A percentile compares a stretch with the other conserved stretches of the same genome.
phyloP scores from a whole-genome alignment of 2,888 invertebrate genomes.

The Prosapia bicincta region DNA sequence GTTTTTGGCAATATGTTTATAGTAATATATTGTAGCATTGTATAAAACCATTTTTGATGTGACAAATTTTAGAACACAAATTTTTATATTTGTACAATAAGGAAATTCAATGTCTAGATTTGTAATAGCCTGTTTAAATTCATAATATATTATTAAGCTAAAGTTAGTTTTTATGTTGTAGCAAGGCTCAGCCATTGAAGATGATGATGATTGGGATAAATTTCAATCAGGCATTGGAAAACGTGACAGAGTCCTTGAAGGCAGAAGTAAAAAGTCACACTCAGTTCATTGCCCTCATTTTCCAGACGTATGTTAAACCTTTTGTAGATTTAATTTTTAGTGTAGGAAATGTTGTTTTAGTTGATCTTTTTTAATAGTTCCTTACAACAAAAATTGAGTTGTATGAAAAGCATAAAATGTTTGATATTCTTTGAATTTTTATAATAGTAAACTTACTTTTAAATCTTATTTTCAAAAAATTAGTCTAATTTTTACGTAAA shows the following conservation, averaged over 20 bases:
- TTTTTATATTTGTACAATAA: too few species aligned
- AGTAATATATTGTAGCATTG: too few species aligned
- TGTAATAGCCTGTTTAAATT: too few species aligned
- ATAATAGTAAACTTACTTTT: too few species aligned
- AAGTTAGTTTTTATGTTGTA: background rate
- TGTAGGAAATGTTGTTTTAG: background rate
- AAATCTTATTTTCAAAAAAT: too few species aligned
- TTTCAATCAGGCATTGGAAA: constrained; percentile 86
- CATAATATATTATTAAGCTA: too few species aligned
- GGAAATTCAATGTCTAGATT: too few species aligned
- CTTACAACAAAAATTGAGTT: background rate
- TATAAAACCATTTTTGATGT: too few species aligned
- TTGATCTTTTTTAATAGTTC: background rate
- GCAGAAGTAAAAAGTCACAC: constrained; percentile 91
- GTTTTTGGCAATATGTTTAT: too few species aligned
- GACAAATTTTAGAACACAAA: too few species aligned
- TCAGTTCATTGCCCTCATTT: constrained; percentile 96
- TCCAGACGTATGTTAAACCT: constrained; percentile 66
- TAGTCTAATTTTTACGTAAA: too few species aligned
- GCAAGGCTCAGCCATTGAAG: constrained; percentile 55
- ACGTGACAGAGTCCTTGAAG: constrained; percentile 82
- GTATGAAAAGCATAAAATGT: background rate
- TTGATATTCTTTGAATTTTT: too few species aligned
- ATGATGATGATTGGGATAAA: constrained; percentile 91
- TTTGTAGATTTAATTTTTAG: background rate